Base-by-base conservation (phyloP, 1,140 invertebrate species). In the Drosophila virilis region DNA sequence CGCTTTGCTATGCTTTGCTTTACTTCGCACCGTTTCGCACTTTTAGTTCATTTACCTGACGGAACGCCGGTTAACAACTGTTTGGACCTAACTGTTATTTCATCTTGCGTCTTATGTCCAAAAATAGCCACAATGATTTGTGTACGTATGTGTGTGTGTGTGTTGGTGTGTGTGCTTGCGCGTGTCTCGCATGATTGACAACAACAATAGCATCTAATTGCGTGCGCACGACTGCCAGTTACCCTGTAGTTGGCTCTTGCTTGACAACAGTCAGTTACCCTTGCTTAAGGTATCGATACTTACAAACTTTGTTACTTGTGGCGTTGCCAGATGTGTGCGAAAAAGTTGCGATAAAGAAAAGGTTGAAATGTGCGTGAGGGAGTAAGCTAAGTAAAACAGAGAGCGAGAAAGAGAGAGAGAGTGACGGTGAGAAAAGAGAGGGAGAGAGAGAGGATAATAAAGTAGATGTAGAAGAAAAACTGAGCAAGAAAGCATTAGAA, bases 31-130 rank as follows among this genome's bases (percentile, higher is more conserved):
- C 62, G 74, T 59, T 65, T 86, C 60, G 83, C 77, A 86, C 79
- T 86, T 89, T 88, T 88, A 89, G 83, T 89, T 88, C 79, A 83
- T 88, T 88, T 88, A 88, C 83, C 83, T 89, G 76, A 38, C 50
- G 51, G 57, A 61, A 60, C 60, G 65, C 64, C 76, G 78, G 13
- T 46, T 54, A 67, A 40, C 32, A 46, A 22, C 48, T 51, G 45
- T 69, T 48, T 42, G 38, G 60, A 64, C 50, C 84, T 88, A 86
- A 88, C 80, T 84, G 80, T 84, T 74, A 9, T 52, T 35, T 38
- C 2, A 38, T 17, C 42, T 65, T 62, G 43, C 38, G 32, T 52
- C 40, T 69, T 51, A 15, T 45, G 69, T 74, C 80, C 66, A 70
- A 82, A 86, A 86, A 89, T 86, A 89, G 58, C 76, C 77, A 69